Conservation (phyloP, 2,797 vertebrate species). For the Enteromius paludinosus region DNA sequence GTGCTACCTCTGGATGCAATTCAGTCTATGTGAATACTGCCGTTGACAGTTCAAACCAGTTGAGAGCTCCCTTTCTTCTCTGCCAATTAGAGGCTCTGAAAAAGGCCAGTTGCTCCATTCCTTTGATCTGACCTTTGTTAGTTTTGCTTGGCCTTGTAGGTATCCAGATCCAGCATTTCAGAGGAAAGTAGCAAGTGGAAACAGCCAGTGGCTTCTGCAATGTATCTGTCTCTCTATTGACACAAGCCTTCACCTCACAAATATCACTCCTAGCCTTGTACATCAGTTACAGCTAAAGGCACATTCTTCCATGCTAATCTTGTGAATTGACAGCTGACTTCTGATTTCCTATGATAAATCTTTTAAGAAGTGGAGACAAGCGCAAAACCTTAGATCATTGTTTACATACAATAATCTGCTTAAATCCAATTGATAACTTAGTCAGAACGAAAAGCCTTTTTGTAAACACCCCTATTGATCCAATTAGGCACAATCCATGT, state of each 20-base stretch:
- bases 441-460: background rate
- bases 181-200: background rate
- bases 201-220: background rate
- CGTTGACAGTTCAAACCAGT: constrained; percentile 22
- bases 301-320: constrained; percentile 14
- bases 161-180: constrained; percentile 29
- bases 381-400: background rate
- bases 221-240: constrained; percentile 8
- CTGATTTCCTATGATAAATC: background rate
- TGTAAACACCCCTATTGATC: background rate
- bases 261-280: background rate
- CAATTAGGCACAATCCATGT: background rate
- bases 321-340: background rate
- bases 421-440: constrained; percentile 8
- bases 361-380: background rate
- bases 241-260: background rate
- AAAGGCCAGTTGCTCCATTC: constrained; percentile 47
- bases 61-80: constrained; percentile 29
- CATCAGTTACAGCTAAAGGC: constrained; percentile 2
- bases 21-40: constrained; percentile 25
- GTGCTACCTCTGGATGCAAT: background rate
- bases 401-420: constrained; percentile 23
- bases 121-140: constrained; percentile 45
- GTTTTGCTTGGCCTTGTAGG: constrained; percentile 37
- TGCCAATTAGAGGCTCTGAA: constrained; percentile 45